These are phyloP conservation scores for Muscina levida DNA, from an alignment of 2,888 invertebrate species.

Conservation along the genomic window DNA sequence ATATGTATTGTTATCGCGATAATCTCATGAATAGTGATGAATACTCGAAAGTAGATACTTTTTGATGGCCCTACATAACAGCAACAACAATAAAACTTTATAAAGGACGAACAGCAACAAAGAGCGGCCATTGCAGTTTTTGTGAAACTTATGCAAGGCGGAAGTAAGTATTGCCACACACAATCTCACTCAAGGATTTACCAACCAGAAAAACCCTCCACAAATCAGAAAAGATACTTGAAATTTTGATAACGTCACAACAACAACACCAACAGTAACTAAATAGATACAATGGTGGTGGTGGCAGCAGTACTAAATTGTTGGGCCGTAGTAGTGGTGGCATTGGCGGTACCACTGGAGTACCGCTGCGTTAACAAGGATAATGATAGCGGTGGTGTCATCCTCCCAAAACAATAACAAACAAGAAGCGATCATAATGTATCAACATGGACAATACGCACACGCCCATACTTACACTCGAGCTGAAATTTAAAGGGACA, in stretches of 20 bases:
- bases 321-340: slow-evolving; percentile 28
- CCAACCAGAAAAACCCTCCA: slow-evolving; percentile 60
- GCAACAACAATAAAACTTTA: slow-evolving; percentile 30
- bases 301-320: slow-evolving; percentile 65
- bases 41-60: slow-evolving; percentile 64
- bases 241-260: slow-evolving; percentile 4
- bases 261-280: slow-evolving; percentile 19
- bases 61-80: slow-evolving; percentile 32
- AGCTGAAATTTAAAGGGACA: slow-evolving; percentile 47
- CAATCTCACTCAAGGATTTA: slow-evolving; percentile 31
- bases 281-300: slow-evolving; percentile 44
- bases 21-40: slow-evolving; percentile 54
- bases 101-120: slow-evolving; percentile 31
- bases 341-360: slow-evolving; percentile 44
- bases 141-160: slow-evolving; percentile 51
- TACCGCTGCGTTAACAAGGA: slow-evolving; percentile 46
- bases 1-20: slow-evolving; percentile 62
- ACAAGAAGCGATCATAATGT: slow-evolving; percentile 37
- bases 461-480: slow-evolving; percentile 10
- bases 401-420: slow-evolving; percentile 60
- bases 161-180: slow-evolving; percentile 47
- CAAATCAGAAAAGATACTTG: slow-evolving; percentile 53
- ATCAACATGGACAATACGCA: slow-evolving; percentile 43
- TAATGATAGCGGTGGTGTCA: slow-evolving; percentile 65
- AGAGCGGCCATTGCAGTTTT: slow-evolving; percentile 59